A percentile compares a stretch with the other conserved stretches of the same genome.
phyloP scores from a whole-genome alignment of 2,888 invertebrate genomes.

The Cryptophagus acutangulus region DNA sequence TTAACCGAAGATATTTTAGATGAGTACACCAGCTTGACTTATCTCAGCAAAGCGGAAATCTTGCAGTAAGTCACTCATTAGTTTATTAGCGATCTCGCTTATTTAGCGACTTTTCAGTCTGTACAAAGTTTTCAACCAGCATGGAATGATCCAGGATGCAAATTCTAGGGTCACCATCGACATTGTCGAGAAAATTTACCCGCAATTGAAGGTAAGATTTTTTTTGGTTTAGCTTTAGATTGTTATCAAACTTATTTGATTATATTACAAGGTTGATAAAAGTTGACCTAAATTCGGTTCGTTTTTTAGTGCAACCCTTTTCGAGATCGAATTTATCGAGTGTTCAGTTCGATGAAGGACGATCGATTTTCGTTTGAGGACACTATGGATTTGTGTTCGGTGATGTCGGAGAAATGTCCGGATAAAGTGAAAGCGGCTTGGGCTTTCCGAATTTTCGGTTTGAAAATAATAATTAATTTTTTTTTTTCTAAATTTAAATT shows the following conservation, averaged over 20 bases:
- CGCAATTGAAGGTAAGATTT: constrained; percentile 58
- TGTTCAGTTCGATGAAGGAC: constrained; percentile 68
- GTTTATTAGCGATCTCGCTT: constrained; percentile 3
- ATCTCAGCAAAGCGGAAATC: constrained; percentile 59
- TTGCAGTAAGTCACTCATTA: constrained; percentile 51
- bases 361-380: constrained; percentile 72
- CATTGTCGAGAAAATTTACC: constrained; percentile 58
- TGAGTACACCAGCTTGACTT: constrained; percentile 58
- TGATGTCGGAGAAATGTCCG: constrained; percentile 69
- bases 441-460: constrained; percentile 76
- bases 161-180: constrained; percentile 52
- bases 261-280: too few species aligned
- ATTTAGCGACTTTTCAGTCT: constrained; percentile 46
- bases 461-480: constrained; percentile 30
- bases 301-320: constrained; percentile 70
- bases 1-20: constrained; percentile 56
- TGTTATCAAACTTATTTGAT: constrained; percentile 14
- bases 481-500: background rate
- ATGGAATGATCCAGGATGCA: constrained; percentile 49
- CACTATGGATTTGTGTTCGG: constrained; percentile 70
- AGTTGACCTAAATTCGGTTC: too few species aligned
- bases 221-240: constrained; percentile 9
- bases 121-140: constrained; percentile 52
- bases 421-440: constrained; percentile 67
- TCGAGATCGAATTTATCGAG: constrained; percentile 62